These are phyloP conservation scores for Amblyornis subalaris DNA, from an alignment of 2,113 vertebrate genomes.

Conservation along the genomic window DNA sequence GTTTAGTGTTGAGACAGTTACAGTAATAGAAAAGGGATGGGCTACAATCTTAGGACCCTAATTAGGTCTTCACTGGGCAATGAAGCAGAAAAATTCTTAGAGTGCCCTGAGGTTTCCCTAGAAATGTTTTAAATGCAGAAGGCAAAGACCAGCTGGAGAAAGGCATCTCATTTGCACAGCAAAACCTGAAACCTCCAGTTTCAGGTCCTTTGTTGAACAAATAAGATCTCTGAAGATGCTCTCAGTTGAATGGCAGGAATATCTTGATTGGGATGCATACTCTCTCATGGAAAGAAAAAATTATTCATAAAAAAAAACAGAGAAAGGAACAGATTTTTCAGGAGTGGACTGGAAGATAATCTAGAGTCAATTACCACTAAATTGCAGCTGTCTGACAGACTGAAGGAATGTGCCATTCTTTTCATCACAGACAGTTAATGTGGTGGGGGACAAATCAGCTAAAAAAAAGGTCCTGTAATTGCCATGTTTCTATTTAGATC, in stretches of 20 bases:
- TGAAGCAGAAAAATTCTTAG: neutral
- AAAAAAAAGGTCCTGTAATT: neutral
- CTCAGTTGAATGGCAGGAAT: neutral
- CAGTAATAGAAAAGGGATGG: neutral
- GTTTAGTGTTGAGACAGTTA: neutral
- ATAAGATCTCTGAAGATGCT: neutral
- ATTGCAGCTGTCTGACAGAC: neutral
- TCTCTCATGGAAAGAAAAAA: neutral
- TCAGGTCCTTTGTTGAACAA: neutral
- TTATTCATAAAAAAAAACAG: neutral
- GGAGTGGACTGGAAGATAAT: neutral
- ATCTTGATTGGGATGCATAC: neutral
- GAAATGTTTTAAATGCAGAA: neutral
- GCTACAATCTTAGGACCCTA: neutral
- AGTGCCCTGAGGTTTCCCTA: neutral
- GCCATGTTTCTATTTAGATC: neutral
- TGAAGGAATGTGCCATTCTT: neutral
- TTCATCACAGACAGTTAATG: neutral
- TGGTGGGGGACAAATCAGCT: neutral
- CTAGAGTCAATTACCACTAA: neutral
- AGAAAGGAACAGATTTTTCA: neutral
- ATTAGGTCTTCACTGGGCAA: neutral
- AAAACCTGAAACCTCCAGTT: neutral
- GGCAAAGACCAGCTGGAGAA: neutral
- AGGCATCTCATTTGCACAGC: neutral